phyloP scores from a whole-genome alignment of 2,797 vertebrate species.

The Trematomus bernacchii region DNA sequence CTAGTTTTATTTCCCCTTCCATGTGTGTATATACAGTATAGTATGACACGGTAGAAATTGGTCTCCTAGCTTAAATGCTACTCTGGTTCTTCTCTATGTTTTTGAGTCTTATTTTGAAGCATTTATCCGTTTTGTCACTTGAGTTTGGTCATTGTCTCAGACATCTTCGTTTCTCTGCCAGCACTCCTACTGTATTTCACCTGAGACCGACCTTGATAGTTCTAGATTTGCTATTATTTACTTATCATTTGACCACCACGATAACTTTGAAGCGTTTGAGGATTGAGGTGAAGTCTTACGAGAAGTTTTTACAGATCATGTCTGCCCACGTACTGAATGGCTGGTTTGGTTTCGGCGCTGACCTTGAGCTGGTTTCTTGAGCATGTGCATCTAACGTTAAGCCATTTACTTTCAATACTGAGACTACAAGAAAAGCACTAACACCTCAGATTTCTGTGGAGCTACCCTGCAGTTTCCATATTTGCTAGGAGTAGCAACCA shows the following conservation, averaged over 20 bases:
- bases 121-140: slow-evolving; percentile 41
- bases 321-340: slow-evolving; percentile 14
- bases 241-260: slow-evolving; percentile 26
- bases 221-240: not conserved
- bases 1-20: not conserved
- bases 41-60: slow-evolving; percentile 28
- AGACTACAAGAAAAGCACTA: not conserved
- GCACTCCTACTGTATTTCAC: slow-evolving; percentile 23
- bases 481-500: slow-evolving; percentile 3
- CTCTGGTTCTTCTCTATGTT: slow-evolving; percentile 29
- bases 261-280: slow-evolving; percentile 8
- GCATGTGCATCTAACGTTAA: not conserved
- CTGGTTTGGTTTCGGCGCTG: slow-evolving; percentile 26
- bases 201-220: not conserved
- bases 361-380: slow-evolving; percentile 47
- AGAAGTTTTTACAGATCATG: slow-evolving; percentile 13
- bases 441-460: slow-evolving; percentile 7
- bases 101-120: slow-evolving; percentile 52
- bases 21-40: slow-evolving; percentile 10
- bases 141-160: slow-evolving; percentile 15
- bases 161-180: slow-evolving; percentile 23
- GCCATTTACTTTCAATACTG: not conserved
- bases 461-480: not conserved
- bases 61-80: slow-evolving; percentile 30
- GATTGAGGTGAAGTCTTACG: slow-evolving; percentile 1